Conservation (phyloP, 35 echinoderm and acorn worm species). For the Lytechinus pictus region DNA sequence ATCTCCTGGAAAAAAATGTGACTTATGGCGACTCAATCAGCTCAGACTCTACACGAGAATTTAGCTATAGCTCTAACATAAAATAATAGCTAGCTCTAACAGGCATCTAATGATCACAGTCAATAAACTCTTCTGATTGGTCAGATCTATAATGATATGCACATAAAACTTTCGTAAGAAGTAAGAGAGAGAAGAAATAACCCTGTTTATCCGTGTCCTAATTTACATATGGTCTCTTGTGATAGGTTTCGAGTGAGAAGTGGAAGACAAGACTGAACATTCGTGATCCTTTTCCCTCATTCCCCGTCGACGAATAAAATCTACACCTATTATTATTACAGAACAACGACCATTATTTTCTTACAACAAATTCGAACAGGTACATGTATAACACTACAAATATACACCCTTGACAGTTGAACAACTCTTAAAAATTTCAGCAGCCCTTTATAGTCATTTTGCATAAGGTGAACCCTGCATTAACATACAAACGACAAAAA, state of each 20-base stretch:
- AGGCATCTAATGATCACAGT: background rate
- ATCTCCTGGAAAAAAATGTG: background rate
- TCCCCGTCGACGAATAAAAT: background rate
- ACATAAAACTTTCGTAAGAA: constrained; percentile 13
- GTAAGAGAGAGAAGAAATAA: background rate
- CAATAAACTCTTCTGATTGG: constrained; percentile 18
- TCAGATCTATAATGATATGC: constrained; percentile 12
- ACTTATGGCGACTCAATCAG: background rate
- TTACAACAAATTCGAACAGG: background rate
- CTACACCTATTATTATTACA: background rate
- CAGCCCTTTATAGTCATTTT: background rate
- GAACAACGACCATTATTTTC: background rate
- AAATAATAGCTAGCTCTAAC: background rate
- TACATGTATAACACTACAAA: constrained; percentile 13
- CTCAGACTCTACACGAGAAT: background rate
- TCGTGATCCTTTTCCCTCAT: background rate
- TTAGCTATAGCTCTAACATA: background rate
- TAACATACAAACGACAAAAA: background rate
- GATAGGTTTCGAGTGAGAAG: background rate
- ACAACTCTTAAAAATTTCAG: background rate
- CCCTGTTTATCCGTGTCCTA: constrained; percentile 1
- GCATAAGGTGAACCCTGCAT: constrained; percentile 9
- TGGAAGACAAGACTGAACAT: background rate
- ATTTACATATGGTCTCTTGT: background rate
- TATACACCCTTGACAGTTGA: background rate